Base-by-base conservation (phyloP, 2,113 vertebrate species). In the Tragelaphus buxtoni region DNA sequence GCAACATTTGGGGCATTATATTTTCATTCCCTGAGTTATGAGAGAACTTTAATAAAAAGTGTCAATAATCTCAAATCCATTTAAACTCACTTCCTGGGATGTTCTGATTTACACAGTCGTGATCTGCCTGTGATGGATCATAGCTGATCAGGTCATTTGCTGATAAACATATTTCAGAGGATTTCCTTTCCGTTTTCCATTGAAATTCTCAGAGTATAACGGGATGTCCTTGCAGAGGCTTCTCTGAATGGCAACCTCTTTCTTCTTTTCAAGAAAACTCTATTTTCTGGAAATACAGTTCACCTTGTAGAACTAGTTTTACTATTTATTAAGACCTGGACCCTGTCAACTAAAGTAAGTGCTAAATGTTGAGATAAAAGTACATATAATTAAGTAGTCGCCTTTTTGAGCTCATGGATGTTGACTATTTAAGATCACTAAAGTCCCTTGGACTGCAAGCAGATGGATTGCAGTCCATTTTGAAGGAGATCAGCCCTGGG, bases 121-220 rank as follows among this genome's bases (percentile, higher is more conserved):
- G 97, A 98, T 98, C 97, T 98, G 94, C 69, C 86, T 97, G 96
- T 97, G 98, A 98, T 97, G 96, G 97, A 98, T 98, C 97, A 97
- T 85, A 97, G 97, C 94, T 97, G 98, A 99, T 98, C 98, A 98
- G 98, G 98, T 98, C 97, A 98, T 98, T 98, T 97, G 96, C 98
- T 98, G 98, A 99, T 98, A 99, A 98, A 98, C 13, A 96, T 95
- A 98, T 98, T 98, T 98, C 96, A 98, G 97, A 98, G 98, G 98
- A 99, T 99, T 99, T 98, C 7, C 80, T 90, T 91, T 98, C 97
- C 97, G 97, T 98, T 98, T 98, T 97, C 97, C 97, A 89, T 96
- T 95, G 92, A 98, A 98, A 98, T 98, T 98, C 96, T 98, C 98
- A 98, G 96, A 97, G 98, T 97, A 39, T 98, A 98, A 98, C 97